Evolutionary conservation across 2,113 vertebrate genomes (phyloP), one percentile per base, ranked within the genome.

Genomic region (Gila orcuttii): DNA sequence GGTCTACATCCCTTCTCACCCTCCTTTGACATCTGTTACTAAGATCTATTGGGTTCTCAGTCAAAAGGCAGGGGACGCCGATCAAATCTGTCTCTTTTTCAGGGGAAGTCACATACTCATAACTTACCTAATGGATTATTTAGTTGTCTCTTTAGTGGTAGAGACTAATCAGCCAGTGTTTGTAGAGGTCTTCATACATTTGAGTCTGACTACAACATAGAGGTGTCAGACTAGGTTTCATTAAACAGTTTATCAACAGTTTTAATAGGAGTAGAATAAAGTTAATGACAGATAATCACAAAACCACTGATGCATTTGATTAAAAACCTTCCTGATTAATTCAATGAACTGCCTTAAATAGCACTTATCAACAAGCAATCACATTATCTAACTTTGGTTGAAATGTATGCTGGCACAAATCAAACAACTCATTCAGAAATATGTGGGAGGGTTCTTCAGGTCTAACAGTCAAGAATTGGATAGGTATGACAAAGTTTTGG

Each of bases 81-180:
- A 90, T 91, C 91, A 83, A 50, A 64, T 25, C 81, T 9, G n/a
- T 76, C 73, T 88, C 83, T 68, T 86, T 88, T 91, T 87, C 78
- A 69, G 47, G 76, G 73, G 89, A 86, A 89, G 79, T 84, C 87
- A 87, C 87, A 90, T 60, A 83, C 83, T 80, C 74, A 86, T 90
- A 88, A 87, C 86, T 69, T 89, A 85, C 87, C 92, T 92, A 89
- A 92, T 90, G 42, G 89, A 87, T 87, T 82, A 82, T 85, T 82
- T 42, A 83, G 55, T 84, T 84, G 76, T 36, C 77, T 73, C 4
- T 89, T 89, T 89, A 75, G 75, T 86, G 60, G 55, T 62, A 74
- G 80, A 87, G 77, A 91, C 75, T 86, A 91, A 90, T 91, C 87
- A 89, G 36, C n/a, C 68, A 82, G 62, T 86, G 87, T 90, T 91